These are phyloP conservation scores for Steinernema feltiae DNA, from an alignment of 1,140 invertebrate genomes.

Conservation along the genomic window DNA sequence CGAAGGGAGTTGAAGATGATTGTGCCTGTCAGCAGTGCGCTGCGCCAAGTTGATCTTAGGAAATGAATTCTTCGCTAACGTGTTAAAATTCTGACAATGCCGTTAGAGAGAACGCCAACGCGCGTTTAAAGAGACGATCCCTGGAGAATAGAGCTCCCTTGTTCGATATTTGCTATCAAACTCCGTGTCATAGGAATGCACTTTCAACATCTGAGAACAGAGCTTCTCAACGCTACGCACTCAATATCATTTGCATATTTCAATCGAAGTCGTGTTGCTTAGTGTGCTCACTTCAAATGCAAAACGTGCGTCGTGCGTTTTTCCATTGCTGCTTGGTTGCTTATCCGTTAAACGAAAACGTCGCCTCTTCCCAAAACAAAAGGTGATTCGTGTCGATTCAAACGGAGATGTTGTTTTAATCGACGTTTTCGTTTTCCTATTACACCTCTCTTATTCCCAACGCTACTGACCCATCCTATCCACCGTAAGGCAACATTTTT, in stretches of 20 bases:
- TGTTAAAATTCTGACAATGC: background rate
- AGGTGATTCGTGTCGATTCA: background rate
- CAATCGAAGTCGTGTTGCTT: slow-evolving; percentile 1
- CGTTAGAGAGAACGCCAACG: background rate
- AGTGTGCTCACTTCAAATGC: background rate
- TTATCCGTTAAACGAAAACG: slow-evolving; percentile 3
- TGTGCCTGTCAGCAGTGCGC: background rate
- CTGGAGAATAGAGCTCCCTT: background rate
- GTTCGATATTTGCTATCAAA: slow-evolving; percentile 6
- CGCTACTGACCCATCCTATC: no score
- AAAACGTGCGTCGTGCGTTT: slow-evolving; percentile 11
- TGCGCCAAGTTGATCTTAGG: background rate
- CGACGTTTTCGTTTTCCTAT: background rate
- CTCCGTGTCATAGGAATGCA: slow-evolving; percentile 8
- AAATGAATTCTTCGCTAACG: background rate
- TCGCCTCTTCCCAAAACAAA: background rate
- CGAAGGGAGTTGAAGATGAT: background rate
- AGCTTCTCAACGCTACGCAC: background rate
- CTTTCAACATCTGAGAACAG: background rate
- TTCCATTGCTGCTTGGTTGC: background rate
- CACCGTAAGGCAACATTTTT: no score
- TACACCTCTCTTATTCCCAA: no score
- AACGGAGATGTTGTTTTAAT: background rate
- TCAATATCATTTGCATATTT: slow-evolving; percentile 12
- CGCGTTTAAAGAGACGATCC: background rate